Evolutionary conservation across 2,797 vertebrate species (phyloP).

Genomic region (Monodelphis domestica): DNA sequence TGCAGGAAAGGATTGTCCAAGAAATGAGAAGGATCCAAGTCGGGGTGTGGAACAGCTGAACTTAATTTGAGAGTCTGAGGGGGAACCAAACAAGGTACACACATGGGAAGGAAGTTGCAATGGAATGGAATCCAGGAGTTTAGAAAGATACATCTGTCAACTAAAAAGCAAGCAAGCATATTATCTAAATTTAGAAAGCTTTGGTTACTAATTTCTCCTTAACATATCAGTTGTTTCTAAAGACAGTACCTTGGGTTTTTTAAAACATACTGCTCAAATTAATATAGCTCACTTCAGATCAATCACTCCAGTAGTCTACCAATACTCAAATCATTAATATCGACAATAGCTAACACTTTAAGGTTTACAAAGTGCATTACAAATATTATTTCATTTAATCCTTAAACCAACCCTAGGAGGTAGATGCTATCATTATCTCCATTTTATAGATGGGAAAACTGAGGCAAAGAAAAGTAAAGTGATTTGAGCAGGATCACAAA

Average conservation of each 20-base stretch:
- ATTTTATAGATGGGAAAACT: not conserved
- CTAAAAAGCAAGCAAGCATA: slow-evolving; percentile 24
- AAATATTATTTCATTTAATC: not conserved
- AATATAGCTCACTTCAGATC: not conserved
- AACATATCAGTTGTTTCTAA: slow-evolving; percentile 32
- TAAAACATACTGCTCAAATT: not conserved
- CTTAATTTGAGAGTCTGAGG: slow-evolving; percentile 53
- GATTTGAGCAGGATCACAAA: not conserved
- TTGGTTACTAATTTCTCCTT: not conserved
- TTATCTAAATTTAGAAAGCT: slow-evolving; percentile 5
- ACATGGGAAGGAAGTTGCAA: slow-evolving; percentile 51
- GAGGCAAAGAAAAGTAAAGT: not conserved
- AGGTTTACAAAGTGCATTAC: not conserved
- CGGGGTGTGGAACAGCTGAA: not conserved
- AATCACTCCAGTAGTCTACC: too few relatives aligned
- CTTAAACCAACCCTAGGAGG: not conserved
- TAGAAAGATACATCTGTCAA: slow-evolving; percentile 61
- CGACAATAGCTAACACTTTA: not conserved
- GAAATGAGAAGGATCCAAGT: not conserved
- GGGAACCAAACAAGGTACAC: slow-evolving; percentile 46
- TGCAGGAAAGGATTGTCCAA: not conserved
- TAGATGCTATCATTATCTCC: not conserved
- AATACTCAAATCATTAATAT: not conserved
- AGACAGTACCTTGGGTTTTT: not conserved
- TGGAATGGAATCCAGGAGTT: slow-evolving; percentile 67